Evolutionary conservation across 2,797 vertebrate species (phyloP), one percentile per base, ranked within the genome.

Genomic region (Anniella stebbinsi): DNA sequence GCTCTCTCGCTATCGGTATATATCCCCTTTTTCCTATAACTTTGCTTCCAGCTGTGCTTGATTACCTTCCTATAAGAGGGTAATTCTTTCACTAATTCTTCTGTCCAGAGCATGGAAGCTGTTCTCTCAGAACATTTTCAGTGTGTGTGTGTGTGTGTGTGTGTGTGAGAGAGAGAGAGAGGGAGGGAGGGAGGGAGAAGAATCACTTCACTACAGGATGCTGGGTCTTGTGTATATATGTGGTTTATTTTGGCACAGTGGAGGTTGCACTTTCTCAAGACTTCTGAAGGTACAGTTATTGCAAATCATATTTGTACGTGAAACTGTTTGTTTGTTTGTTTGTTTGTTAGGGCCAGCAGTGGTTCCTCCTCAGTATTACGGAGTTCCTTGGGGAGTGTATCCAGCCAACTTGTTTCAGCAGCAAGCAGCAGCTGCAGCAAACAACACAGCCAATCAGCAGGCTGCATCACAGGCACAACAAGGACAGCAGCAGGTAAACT

Each of bases 331-430:
- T 6, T 45, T 45, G 8, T 1, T 33, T 83, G 30, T 18, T 38
- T 91, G 94, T 94, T 17, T 92, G 92, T 96, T 95, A 99, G 99
- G 99, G 89, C 99, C 99, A 80, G 97, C 99, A 87, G 99, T 99
- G 95, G 99, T 99, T 95, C 98, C 99, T 0, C 99, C 98, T 92
- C 99, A 99, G 96, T 99, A 99, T 98, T 99, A 99, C 0, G 98
- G 99, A 3, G 98, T 99, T 94, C 99, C 99, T 0, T 99, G 99
- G 99, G 98, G 99, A 9, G 98, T 99, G 88, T 99, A 99, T 97
- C 99, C 99, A 83, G 99, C 99, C 95, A 99, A 99, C 96, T 98
- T 99, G 96, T 99, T 99, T 97, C 99, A 99, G 94, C 99, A 99
- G 92, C 98, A 98, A 97, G 98, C 99, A 89, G 97, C 98, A 63